Evolutionary conservation across 2,888 invertebrate genomes (phyloP).

Genomic region (Autographa pulchrina): DNA sequence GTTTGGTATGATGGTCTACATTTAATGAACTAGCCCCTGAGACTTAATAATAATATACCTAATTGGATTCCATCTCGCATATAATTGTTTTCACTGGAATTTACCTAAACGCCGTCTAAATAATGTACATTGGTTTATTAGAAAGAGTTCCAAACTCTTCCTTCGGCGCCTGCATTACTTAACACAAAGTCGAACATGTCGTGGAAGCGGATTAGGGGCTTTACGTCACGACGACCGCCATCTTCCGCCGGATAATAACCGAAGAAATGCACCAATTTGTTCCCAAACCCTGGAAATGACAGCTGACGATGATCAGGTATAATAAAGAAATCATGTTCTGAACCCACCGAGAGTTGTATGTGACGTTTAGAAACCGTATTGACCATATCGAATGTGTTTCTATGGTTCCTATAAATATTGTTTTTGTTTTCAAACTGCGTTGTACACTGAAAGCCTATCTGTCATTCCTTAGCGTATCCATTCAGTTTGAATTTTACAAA

Average conservation of each 20-base stretch:
- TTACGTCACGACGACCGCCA: neutral
- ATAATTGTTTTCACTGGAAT: too few relatives aligned
- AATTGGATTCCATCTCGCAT: too few relatives aligned
- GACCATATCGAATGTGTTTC: neutral
- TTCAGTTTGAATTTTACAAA: too few relatives aligned
- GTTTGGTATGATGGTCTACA: neutral
- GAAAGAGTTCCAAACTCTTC: neutral
- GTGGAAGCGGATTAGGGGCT: slow-evolving; percentile 1
- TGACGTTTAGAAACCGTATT: neutral
- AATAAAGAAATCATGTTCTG: neutral
- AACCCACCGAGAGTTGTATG: neutral
- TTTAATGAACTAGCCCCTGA: neutral
- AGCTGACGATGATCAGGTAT: neutral
- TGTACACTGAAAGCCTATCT: too few relatives aligned
- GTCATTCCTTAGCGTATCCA: too few relatives aligned
- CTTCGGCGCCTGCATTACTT: neutral
- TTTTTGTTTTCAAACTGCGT: too few relatives aligned
- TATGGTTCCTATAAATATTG: too few relatives aligned
- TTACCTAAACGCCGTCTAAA: neutral
- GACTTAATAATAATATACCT: too few relatives aligned
- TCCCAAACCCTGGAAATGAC: neutral
- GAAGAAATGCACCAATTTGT: slow-evolving; percentile 3
- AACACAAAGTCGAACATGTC: neutral
- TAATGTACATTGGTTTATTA: neutral
- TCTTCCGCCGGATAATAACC: neutral